phyloP scores from a whole-genome alignment of 2,797 vertebrate species.

The Coilia nasus region DNA sequence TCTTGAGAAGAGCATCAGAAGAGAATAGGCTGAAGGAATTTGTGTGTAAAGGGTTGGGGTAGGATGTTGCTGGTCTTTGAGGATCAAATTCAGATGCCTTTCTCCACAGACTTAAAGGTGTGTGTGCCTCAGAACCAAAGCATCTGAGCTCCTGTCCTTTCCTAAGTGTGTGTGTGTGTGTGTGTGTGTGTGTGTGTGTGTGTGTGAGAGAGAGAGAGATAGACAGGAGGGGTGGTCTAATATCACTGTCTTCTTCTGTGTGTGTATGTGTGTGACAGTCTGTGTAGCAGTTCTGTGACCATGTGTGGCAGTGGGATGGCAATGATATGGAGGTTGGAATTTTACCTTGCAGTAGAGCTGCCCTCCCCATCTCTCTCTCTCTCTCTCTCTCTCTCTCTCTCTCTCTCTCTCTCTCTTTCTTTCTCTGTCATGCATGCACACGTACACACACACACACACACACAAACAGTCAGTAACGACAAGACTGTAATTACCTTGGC shows the following conservation, averaged over 20 bases:
- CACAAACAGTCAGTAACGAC: neutral
- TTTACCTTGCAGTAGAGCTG: neutral
- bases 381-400: neutral
- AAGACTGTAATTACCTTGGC: neutral
- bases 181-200: neutral
- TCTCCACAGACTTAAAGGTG: neutral
- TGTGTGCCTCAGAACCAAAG: neutral
- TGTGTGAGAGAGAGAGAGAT: neutral
- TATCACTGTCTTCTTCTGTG: neutral
- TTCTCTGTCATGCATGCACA: neutral
- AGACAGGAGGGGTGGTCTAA: neutral
- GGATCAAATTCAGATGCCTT: neutral
- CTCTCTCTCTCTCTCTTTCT: neutral
- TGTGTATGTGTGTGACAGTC: neutral
- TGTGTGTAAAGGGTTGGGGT: neutral
- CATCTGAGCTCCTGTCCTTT: neutral
- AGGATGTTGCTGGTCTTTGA: neutral
- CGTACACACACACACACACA: neutral
- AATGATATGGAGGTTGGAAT: constrained; percentile 38
- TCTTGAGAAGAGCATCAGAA: constrained; percentile 24
- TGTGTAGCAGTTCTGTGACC: neutral
- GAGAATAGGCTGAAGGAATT: neutral
- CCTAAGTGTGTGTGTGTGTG: neutral
- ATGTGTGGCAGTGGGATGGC: constrained; percentile 24
- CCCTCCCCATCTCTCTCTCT: too few species aligned